Evolutionary conservation across 2,888 invertebrate genomes (phyloP), one percentile per base, ranked within the genome.

Genomic region (Lithophane leautieri): DNA sequence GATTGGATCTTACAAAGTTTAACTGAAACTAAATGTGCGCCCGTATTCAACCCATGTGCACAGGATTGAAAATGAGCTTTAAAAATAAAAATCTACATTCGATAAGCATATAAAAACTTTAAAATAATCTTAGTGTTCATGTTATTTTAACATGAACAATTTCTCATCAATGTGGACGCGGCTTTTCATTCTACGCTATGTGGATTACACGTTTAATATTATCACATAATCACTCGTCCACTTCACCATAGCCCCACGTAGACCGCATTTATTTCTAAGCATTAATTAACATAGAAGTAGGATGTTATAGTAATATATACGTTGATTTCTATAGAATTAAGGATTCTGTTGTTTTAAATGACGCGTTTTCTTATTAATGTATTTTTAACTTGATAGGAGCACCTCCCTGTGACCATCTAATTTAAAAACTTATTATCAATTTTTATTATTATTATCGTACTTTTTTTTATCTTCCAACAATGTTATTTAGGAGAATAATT

Each of bases 241-340:
- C 65, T 42, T 76, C 78, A 79, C 84, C 88, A 90, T 91, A 94
- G 90, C 91, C 91, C 88, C 94, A 93, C 91, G 91, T 95, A 95
- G 95, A 91, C 90, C 92, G 96, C 96, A 96, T 96, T 96, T 96
- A 96, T 94, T 93, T 93, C 75, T 96, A 96, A 96, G 96, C 92
- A 95, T 95, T 95, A 96, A 95, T 95, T 95, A 96, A 96, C 94
- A 93, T 83, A 81, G 94, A 94, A 91, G 44, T 96, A 96, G 94
- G 87, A 94, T 94, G 95, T 95, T 95, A 96, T 94, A 96, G 94
- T 96, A 96, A 96, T 96, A 96, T 96, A 96, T 96, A 95, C 92
- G 96, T 96, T 96, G 96, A 95, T 95, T 96, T 95, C 94, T 95
- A 87, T 96, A 96, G 94, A 91, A 89, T 81, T 96, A 96, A 95